Evolutionary conservation across 2,797 vertebrate species (phyloP).

Genomic region (Eulemur coronatus): DNA sequence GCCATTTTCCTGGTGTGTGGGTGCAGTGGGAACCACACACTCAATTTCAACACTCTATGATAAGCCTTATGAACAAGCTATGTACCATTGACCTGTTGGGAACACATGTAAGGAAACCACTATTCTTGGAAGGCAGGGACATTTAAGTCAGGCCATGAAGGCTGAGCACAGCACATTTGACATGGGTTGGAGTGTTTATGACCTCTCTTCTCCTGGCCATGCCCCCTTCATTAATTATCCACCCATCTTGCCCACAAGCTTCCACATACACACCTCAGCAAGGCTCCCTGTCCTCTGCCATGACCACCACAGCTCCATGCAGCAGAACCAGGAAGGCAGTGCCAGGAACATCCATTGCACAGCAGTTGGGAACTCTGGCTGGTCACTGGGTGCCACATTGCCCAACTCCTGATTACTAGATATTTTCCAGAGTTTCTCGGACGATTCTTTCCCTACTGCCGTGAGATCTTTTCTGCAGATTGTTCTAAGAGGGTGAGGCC

Average conservation of each 20-base stretch:
- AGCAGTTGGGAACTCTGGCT: neutral
- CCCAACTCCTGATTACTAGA: neutral
- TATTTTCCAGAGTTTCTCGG: neutral
- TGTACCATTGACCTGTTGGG: neutral
- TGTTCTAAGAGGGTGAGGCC: neutral
- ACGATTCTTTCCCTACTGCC: neutral
- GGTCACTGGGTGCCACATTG: neutral
- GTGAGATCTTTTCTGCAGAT: neutral
- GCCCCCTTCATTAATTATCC: neutral
- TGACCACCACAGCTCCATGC: neutral
- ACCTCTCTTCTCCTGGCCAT: neutral
- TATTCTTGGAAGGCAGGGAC: neutral
- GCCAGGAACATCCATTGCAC: accelerated
- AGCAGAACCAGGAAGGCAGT: neutral
- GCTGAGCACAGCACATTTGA: neutral
- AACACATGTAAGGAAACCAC: neutral
- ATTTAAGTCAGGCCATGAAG: neutral
- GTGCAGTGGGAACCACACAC: neutral
- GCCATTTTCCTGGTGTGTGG: neutral
- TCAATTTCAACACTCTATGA: neutral
- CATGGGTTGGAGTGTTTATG: neutral
- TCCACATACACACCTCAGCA: neutral
- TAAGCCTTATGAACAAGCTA: neutral
- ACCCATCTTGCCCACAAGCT: neutral
- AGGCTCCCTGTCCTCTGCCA: neutral